Percentiles rank a stretch among this genome's conserved stretches.
Evolutionary conservation across 2,113 vertebrate genomes (phyloP).

Genomic region (Antennarius striatus): DNA sequence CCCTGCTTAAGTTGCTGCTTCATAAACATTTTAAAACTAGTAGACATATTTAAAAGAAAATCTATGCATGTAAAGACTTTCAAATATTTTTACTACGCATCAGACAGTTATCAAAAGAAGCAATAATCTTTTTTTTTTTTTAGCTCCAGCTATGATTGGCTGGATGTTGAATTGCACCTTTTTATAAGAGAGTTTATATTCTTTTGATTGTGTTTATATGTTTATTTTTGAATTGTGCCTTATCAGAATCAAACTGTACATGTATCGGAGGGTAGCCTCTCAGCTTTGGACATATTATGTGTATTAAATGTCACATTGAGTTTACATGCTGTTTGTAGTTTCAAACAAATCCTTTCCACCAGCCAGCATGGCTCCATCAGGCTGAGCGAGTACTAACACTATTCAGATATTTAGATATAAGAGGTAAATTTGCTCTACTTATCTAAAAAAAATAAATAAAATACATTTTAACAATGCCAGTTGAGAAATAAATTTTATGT

Average conservation of each 20-base stretch:
- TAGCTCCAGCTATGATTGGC: too few relatives aligned
- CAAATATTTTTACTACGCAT: neutral
- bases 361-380: too few relatives aligned
- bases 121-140: too few relatives aligned
- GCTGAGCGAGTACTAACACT: too few relatives aligned
- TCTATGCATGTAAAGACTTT: slow-evolving; percentile 12
- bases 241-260: slow-evolving; percentile 22
- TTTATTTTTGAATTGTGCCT: slow-evolving; percentile 31
- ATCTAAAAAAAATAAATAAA: too few relatives aligned
- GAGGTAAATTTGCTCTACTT: too few relatives aligned
- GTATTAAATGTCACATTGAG: neutral
- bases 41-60: neutral
- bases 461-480: too few relatives aligned
- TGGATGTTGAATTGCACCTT: slow-evolving; percentile 7
- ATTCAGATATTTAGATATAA: too few relatives aligned
- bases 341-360: too few relatives aligned
- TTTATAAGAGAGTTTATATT: neutral
- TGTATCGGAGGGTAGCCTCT: neutral
- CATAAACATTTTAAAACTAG: neutral
- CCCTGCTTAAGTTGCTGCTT: too few relatives aligned
- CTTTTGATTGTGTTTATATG: slow-evolving; percentile 5
- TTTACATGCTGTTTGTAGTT: neutral
- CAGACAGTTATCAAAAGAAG: neutral
- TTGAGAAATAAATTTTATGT: too few relatives aligned
- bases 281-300: neutral